A percentile compares a stretch with the other conserved stretches of the same genome.
These are phyloP conservation scores for Sphaeridia pumilis DNA, from an alignment of 2,888 invertebrate genomes.

Conservation along the genomic window DNA sequence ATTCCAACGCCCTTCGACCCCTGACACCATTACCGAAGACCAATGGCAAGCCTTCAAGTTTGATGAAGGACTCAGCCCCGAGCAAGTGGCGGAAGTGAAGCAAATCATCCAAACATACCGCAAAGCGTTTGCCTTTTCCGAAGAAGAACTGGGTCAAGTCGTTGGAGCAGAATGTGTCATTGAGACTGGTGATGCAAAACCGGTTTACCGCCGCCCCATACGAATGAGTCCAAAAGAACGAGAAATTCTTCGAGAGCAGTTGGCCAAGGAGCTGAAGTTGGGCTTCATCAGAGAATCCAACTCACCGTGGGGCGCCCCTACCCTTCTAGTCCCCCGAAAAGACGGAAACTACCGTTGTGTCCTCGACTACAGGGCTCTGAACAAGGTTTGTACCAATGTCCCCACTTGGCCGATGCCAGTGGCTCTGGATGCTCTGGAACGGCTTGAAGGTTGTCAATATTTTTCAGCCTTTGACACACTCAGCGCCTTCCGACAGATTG, in stretches of 20 bases:
- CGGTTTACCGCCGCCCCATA: not conserved
- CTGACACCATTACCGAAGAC: not conserved
- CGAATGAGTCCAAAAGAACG: not conserved
- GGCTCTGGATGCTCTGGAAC: not conserved
- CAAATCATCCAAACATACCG: not conserved
- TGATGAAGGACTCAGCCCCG: not conserved
- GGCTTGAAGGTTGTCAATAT: not conserved
- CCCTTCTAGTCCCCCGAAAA: not conserved
- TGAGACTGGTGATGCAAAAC: not conserved
- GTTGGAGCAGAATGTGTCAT: not conserved
- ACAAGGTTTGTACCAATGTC: not conserved
- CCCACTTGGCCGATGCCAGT: conserved; percentile 2
- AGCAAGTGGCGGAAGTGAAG: not conserved
- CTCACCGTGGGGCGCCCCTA: not conserved
- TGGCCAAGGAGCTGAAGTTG: not conserved
- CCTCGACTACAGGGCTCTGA: not conserved
- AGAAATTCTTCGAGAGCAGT: not conserved
- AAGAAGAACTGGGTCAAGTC: not conserved
- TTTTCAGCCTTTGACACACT: conserved; percentile 3
- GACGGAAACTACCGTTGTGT: not conserved
- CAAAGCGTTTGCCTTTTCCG: not conserved
- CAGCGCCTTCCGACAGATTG: conserved; percentile 1
- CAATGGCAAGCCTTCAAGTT: not conserved
- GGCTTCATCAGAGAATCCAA: not conserved
- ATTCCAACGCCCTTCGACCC: not conserved